Conservation (phyloP, 2,113 vertebrate genomes). For the Bothrops jararaca region DNA sequence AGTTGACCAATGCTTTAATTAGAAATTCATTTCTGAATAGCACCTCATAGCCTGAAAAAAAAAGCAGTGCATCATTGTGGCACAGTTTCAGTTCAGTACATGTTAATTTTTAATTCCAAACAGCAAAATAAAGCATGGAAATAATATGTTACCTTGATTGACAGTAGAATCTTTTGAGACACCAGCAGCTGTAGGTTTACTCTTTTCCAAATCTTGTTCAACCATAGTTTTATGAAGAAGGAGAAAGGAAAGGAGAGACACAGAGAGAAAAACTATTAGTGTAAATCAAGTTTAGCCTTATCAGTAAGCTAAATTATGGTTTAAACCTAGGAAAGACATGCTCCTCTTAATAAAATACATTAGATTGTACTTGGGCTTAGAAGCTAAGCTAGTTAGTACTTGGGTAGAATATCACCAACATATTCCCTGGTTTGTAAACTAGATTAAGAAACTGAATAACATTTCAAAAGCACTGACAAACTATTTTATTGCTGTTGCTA, state of each 20-base stretch:
- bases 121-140: background rate
- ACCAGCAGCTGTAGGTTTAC: constrained; percentile 22
- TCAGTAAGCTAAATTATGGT: too few species aligned
- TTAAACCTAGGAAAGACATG: background rate
- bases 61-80: background rate
- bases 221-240: constrained; percentile 35
- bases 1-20: background rate
- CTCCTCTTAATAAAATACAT: background rate
- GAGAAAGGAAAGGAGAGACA: background rate
- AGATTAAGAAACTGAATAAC: too few species aligned
- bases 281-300: too few species aligned
- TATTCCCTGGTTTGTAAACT: too few species aligned
- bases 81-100: constrained; percentile 17
- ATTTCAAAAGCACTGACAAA: too few species aligned
- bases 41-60: background rate
- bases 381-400: too few species aligned
- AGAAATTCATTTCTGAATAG: background rate
- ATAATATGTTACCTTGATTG: constrained; percentile 45
- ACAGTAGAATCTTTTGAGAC: constrained; percentile 31
- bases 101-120: background rate
- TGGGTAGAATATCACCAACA: too few species aligned
- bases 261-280: background rate
- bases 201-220: constrained; percentile 47
- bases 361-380: background rate
- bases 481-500: too few species aligned